Evolutionary conservation across 2,797 vertebrate genomes (phyloP), one percentile per base, ranked within the genome.

Genomic region (Distichodus sexfasciatus): DNA sequence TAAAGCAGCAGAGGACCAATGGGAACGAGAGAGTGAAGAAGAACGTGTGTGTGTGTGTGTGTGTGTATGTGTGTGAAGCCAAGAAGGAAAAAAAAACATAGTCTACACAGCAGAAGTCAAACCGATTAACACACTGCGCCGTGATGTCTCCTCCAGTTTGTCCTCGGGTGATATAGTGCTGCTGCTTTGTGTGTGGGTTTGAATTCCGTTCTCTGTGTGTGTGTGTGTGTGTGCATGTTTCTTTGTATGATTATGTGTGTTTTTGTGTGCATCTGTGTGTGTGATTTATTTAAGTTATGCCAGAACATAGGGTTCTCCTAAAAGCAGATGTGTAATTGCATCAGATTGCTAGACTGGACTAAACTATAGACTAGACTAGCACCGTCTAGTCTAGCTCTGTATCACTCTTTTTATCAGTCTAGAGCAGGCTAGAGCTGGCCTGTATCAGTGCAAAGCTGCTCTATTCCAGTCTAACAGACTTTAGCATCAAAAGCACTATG

Each of bases 41-140:
- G 58, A 62, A 38, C 3, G 55, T 61, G n/a, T 64, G 41, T 24
- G 23, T 28, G 50, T 40, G 36, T 26, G 36, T 40, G 46, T 50
- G 48, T 51, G 29, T 26, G 23, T 38, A 14, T 26, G 48, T 26
- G 35, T 19, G n/a, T 21, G 17, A 4, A 6, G 44, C 23, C 28
- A 36, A 53, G 46, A 28, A 77, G 62, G n/a, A n/a, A 81, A 68
- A 72, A 35, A 66, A 82, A 83, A 84, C 35, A 77, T n/a, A 86
- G 84, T 80, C 72, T 70, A 61, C 79, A 75, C 71, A 82, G 76
- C 82, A 84, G 77, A 81, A 77, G 87, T 90, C 90, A 87, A 75
- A 86, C 55, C 74, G 83, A 90, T 82, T 88, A 61, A n/a, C 72
- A 71, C 75, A 69, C 66, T 33, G 59, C 79, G 48, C 77, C 17